Evolutionary conservation across 1,140 invertebrate genomes (phyloP).

Genomic region (Caenorhabditis briggsae): DNA sequence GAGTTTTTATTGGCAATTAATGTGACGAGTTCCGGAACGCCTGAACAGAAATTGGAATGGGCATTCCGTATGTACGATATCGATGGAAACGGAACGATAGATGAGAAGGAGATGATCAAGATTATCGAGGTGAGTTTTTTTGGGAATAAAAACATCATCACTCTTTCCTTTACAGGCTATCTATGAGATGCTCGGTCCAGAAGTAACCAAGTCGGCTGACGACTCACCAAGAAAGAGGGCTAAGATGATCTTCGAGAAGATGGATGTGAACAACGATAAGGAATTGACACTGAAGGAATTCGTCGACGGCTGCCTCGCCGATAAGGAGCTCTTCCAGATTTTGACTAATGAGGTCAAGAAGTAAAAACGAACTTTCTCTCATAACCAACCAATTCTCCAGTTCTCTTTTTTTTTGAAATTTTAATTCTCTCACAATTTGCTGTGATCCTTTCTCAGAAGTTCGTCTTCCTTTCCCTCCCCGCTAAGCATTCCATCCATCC

Average conservation of each 20-base stretch:
- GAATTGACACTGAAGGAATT: conserved; percentile 98
- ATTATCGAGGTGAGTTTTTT: conserved; percentile 81
- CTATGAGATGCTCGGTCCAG: conserved; percentile 96
- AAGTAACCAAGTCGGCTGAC: conserved; percentile 85
- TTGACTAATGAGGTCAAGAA: conserved; percentile 75
- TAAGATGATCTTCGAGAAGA: conserved; percentile 96
- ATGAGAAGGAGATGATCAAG: conserved; percentile 87
- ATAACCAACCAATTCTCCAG: neutral
- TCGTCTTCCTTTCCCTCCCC: neutral
- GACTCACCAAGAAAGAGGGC: conserved; percentile 90
- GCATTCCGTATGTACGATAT: conserved; percentile 95
- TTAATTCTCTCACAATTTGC: conserved; percentile 39
- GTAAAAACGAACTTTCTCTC: conserved; percentile 42
- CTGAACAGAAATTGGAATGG: conserved; percentile 98
- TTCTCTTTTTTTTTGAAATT: neutral
- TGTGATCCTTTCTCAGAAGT: conserved; percentile 44
- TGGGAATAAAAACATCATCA: neutral
- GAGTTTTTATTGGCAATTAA: conserved; percentile 95
- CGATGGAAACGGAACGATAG: conserved; percentile 97
- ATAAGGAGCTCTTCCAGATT: conserved; percentile 81
- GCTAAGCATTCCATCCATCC: conserved; percentile 39
- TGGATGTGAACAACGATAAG: conserved; percentile 66
- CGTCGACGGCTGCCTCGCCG: conserved; percentile 96
- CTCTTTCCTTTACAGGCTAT: conserved; percentile 86
- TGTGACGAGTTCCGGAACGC: conserved; percentile 95